A percentile compares a stretch with the other conserved stretches of the same genome.
Evolutionary conservation across 1,140 invertebrate species (phyloP).

Genomic region (Anastrepha ludens): DNA sequence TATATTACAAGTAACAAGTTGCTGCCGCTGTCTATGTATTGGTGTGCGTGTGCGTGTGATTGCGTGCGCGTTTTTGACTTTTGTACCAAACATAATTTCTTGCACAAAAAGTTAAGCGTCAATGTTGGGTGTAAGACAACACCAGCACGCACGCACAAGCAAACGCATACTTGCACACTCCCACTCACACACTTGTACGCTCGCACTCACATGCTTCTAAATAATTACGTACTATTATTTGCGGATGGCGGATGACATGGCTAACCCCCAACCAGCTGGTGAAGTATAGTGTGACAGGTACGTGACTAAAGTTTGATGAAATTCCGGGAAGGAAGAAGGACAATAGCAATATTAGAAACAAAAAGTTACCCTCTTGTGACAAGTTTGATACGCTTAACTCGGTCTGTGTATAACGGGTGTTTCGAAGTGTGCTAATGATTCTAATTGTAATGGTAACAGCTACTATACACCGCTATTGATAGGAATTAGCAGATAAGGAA

Average conservation of each 20-base stretch:
- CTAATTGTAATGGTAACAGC: too few relatives aligned
- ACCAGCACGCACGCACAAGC: not conserved
- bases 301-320: not conserved
- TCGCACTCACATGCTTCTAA: not conserved
- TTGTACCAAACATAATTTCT: not conserved
- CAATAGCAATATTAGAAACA: not conserved
- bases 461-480: too few relatives aligned
- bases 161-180: not conserved
- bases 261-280: not conserved
- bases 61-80: not conserved
- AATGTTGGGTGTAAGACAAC: conserved; percentile 3
- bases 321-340: not conserved
- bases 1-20: conserved; percentile 50
- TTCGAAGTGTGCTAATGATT: too few relatives aligned
- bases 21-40: not conserved
- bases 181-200: not conserved
- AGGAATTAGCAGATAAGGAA: too few relatives aligned
- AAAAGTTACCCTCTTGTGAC: not conserved
- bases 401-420: not conserved
- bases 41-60: not conserved
- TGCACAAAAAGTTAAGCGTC: not conserved
- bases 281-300: not conserved
- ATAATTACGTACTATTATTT: not conserved
- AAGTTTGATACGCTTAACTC: not conserved
- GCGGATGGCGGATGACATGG: not conserved